phyloP scores from a whole-genome alignment of 2,888 invertebrate genomes.

The Thymelicus lineola region DNA sequence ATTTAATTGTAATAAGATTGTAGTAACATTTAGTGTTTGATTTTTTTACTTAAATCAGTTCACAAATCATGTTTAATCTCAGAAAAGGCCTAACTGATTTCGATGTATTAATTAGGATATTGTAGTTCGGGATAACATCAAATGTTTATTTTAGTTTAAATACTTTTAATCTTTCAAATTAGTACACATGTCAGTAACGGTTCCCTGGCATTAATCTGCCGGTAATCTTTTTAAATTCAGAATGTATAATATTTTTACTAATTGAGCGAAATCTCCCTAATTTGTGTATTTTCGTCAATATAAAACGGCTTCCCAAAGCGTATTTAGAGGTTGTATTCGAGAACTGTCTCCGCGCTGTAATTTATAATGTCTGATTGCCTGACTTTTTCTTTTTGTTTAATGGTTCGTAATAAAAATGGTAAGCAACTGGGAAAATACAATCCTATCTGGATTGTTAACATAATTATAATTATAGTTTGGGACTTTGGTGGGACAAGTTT shows the following conservation, averaged over 20 bases:
- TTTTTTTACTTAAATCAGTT: too few relatives aligned
- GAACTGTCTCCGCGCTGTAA: neutral
- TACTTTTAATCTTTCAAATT: conserved; percentile 14
- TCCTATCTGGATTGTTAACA: too few relatives aligned
- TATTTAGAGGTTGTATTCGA: neutral
- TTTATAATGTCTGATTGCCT: conserved; percentile 1
- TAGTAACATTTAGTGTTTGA: too few relatives aligned
- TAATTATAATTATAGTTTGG: too few relatives aligned
- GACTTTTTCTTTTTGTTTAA: conserved; percentile 2
- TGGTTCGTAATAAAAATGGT: neutral
- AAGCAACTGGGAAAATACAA: too few relatives aligned
- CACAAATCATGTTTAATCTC: too few relatives aligned
- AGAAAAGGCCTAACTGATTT: too few relatives aligned
- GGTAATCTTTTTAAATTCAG: neutral
- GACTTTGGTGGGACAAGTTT: too few relatives aligned
- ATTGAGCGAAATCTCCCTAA: neutral
- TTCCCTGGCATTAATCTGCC: neutral
- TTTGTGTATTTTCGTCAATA: conserved; percentile 4
- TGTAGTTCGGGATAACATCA: too few relatives aligned
- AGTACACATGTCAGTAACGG: conserved; percentile 7
- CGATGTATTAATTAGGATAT: too few relatives aligned
- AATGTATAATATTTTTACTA: neutral
- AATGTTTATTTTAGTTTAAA: neutral
- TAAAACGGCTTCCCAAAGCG: neutral
- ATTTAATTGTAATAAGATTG: too few relatives aligned